These are phyloP conservation scores for Lithodes maja DNA, from an alignment of 2,888 invertebrate genomes.

Conservation along the genomic window DNA sequence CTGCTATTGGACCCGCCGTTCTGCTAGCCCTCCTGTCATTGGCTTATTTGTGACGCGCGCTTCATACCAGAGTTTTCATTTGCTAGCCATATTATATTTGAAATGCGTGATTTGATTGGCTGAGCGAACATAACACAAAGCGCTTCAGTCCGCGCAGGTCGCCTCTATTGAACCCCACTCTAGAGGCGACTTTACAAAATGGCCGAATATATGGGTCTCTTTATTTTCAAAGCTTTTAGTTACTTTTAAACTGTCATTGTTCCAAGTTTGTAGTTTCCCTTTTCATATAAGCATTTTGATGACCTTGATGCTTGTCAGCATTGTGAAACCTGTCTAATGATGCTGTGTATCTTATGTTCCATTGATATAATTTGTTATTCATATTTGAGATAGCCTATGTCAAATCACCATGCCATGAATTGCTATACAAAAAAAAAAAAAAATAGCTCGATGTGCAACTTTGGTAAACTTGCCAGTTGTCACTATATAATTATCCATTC, in stretches of 20 bases:
- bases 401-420: no score
- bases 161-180: slow-evolving; percentile 48
- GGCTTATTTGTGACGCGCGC: slow-evolving; percentile 29
- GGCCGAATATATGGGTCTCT: slow-evolving; percentile 19
- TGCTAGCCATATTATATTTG: slow-evolving; percentile 6
- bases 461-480: no score
- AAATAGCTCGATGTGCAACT: no score
- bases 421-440: no score
- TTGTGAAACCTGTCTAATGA: no score
- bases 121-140: slow-evolving; percentile 7
- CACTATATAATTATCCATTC: no score
- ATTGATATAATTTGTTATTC: no score
- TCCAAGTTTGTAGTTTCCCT: slow-evolving; percentile 2
- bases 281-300: slow-evolving; percentile 5
- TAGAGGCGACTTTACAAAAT: slow-evolving; percentile 56
- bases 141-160: neutral
- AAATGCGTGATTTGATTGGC: slow-evolving; percentile 31
- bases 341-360: no score
- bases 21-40: neutral
- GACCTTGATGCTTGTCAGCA: no score
- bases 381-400: no score
- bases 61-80: neutral
- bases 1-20: slow-evolving; percentile 7
- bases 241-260: slow-evolving; percentile 9
- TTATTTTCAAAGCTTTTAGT: slow-evolving; percentile 9